A percentile compares a stretch with the other conserved stretches of the same genome.
These are phyloP conservation scores for Tenthredo notha DNA, from an alignment of 2,888 invertebrate genomes.

Conservation along the genomic window DNA sequence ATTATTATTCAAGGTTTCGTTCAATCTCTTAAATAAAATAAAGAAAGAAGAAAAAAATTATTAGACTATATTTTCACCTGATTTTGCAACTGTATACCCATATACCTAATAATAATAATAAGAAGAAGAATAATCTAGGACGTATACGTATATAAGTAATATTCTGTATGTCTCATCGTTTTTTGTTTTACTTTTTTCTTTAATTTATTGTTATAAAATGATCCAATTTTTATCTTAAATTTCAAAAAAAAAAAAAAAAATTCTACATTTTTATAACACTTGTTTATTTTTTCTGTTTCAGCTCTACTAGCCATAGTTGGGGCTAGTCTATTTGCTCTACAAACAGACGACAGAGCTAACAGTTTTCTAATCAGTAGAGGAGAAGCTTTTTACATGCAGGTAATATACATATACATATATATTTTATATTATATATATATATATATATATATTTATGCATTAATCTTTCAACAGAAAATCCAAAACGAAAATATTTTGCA, in stretches of 20 bases:
- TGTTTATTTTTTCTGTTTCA: constrained; percentile 77
- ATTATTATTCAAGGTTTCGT: background rate
- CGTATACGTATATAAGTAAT: no score
- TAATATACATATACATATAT: constrained; percentile 71
- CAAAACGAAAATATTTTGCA: no score
- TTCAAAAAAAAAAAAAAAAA: no score
- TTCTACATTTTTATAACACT: no score
- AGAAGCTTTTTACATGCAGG: constrained; percentile 94
- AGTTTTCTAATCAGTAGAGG: constrained; percentile 89
- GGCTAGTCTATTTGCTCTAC: constrained; percentile 90
- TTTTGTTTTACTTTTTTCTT: background rate
- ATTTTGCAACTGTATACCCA: background rate
- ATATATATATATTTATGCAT: background rate
- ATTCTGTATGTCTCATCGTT: background rate
- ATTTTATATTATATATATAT: background rate
- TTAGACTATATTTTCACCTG: background rate
- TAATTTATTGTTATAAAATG: background rate
- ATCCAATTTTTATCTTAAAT: background rate
- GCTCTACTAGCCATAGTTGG: constrained; percentile 90
- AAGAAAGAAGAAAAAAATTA: background rate
- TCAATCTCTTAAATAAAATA: background rate
- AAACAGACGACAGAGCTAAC: constrained; percentile 88
- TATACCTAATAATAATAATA: no score
- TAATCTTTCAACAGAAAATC: no score
- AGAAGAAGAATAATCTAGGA: no score